Percentiles rank a stretch among this genome's conserved stretches.
Conservation (phyloP, 2,888 invertebrate species). For the Eupithecia exiguata region DNA sequence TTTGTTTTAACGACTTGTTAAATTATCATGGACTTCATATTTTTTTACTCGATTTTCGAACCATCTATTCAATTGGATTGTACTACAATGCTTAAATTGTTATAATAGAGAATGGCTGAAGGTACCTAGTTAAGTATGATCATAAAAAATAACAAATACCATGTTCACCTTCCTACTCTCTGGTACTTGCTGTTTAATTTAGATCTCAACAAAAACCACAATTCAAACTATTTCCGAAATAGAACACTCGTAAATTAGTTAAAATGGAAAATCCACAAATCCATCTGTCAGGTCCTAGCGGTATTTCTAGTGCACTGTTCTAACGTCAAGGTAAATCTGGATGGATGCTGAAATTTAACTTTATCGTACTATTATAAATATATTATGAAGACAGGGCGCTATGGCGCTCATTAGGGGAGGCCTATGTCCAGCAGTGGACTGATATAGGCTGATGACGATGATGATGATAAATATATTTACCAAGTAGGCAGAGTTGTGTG, state of each 20-base stretch:
- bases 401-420: too few relatives aligned
- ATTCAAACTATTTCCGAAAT: constrained; percentile 11
- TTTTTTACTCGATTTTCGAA: background rate
- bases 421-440: too few relatives aligned
- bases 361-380: background rate
- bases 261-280: constrained; percentile 24
- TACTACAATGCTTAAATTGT: background rate
- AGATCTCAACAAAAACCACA: constrained; percentile 13
- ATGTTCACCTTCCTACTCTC: background rate
- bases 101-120: too few relatives aligned
- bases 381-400: too few relatives aligned
- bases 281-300: constrained; percentile 38
- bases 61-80: background rate
- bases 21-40: background rate
- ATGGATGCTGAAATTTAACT: background rate
- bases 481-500: background rate
- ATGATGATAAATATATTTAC: background rate
- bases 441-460: too few relatives aligned
- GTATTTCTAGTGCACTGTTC: constrained; percentile 44
- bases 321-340: constrained; percentile 25
- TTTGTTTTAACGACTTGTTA: constrained; percentile 10
- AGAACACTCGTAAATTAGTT: constrained; percentile 28
- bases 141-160: background rate
- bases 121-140: background rate
- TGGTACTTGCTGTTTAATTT: background rate